Conservation (phyloP, 2,888 invertebrate genomes). For the Drosophila neonasuta region DNA sequence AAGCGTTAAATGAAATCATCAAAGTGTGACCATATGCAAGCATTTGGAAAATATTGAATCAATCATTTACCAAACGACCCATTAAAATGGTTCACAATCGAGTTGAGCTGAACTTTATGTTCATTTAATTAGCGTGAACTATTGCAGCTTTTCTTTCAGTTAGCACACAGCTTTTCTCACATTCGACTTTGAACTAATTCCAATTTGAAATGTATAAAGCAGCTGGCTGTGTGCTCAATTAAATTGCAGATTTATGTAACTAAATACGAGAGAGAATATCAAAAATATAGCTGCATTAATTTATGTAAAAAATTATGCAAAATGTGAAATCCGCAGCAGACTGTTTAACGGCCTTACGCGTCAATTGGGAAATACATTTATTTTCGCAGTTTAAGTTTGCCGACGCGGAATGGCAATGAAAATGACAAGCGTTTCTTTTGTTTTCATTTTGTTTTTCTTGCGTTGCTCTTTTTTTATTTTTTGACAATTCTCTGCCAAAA, state of each 20-base stretch:
- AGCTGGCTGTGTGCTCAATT: conserved; percentile 47
- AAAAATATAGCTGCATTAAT: conserved; percentile 39
- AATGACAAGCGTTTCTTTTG: conserved; percentile 50
- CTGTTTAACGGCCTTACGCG: conserved; percentile 72
- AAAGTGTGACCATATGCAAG: background rate
- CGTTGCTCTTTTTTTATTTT: conserved; percentile 19
- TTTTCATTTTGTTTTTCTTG: conserved; percentile 19
- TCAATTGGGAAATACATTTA: conserved; percentile 57
- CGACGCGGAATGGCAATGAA: conserved; percentile 59
- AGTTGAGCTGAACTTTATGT: background rate
- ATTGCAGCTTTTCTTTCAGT: background rate
- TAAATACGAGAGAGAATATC: conserved; percentile 14
- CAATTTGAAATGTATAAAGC: conserved; percentile 15
- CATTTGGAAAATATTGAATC: background rate
- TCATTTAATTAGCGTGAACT: background rate
- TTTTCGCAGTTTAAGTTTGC: conserved; percentile 38
- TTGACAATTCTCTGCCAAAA: conserved; percentile 34
- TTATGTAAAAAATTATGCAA: conserved; percentile 50
- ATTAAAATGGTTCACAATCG: conserved; percentile 1
- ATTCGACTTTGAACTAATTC: conserved; percentile 20
- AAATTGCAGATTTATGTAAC: conserved; percentile 47
- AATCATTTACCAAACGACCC: background rate
- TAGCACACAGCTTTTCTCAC: background rate
- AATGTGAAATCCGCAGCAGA: conserved; percentile 61
- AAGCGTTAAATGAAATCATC: background rate